These are phyloP conservation scores for Acinonyx jubatus DNA, from an alignment of 2,113 vertebrate genomes.

Conservation along the genomic window DNA sequence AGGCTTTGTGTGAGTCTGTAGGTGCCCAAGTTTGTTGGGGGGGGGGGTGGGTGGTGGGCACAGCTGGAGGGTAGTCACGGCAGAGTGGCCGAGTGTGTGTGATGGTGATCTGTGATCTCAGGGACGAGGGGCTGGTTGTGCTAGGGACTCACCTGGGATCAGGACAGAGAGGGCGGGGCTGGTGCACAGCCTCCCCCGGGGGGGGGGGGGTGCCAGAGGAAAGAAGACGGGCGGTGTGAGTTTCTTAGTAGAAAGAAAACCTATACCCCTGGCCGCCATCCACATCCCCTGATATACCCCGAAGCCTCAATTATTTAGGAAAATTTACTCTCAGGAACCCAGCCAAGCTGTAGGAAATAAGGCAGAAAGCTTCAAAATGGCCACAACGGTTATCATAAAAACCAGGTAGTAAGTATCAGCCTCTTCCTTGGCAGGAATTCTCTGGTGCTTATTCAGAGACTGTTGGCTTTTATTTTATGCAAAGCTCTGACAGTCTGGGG, in stretches of 20 bases:
- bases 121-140: neutral
- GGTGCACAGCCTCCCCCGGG: neutral
- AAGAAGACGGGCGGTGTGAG: neutral
- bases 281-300: neutral
- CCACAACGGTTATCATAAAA: rapidly evolving
- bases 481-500: neutral
- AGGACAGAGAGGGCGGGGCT: neutral
- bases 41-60: slow-evolving; percentile 3
- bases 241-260: neutral
- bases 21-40: slow-evolving; percentile 55
- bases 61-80: neutral
- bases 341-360: neutral
- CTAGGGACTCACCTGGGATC: neutral
- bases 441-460: neutral
- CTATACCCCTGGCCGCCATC: neutral
- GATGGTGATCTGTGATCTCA: neutral
- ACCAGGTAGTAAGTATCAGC: neutral
- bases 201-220: neutral
- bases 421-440: neutral
- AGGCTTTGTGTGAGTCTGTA: slow-evolving; percentile 68
- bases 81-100: neutral
- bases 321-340: neutral
- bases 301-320: neutral
- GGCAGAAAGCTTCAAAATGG: neutral
- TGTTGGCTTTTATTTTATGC: neutral